These are phyloP conservation scores for Ophiothrix spiculata DNA, from an alignment of 35 echinoderm and acorn worm genomes.

Conservation along the genomic window DNA sequence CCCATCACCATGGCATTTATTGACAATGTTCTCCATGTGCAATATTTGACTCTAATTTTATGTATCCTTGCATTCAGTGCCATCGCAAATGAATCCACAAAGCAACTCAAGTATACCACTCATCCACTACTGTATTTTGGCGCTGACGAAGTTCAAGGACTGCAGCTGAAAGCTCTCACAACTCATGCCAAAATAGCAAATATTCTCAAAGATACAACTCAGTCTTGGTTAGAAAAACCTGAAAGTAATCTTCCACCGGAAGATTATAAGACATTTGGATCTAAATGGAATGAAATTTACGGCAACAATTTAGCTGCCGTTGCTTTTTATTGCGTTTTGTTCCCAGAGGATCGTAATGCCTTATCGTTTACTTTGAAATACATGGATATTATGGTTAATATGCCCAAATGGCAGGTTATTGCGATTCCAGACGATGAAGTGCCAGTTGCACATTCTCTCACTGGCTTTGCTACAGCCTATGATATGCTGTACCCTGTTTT, in stretches of 20 bases:
- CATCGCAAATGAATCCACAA: neutral
- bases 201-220: slow-evolving; percentile 42
- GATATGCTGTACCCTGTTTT: slow-evolving; percentile 80
- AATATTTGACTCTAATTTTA: neutral
- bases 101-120: slow-evolving; percentile 55
- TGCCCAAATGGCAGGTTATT: slow-evolving; percentile 91
- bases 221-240: slow-evolving; percentile 56
- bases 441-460: slow-evolving; percentile 89
- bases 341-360: slow-evolving; percentile 70
- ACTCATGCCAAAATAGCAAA: slow-evolving; percentile 73
- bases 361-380: slow-evolving; percentile 56
- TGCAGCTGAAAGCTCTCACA: slow-evolving; percentile 62
- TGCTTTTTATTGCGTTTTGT: slow-evolving; percentile 82
- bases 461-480: slow-evolving; percentile 88
- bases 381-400: slow-evolving; percentile 83
- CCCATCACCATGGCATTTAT: slow-evolving; percentile 2
- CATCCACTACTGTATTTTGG: slow-evolving; percentile 88
- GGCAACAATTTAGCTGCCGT: slow-evolving; percentile 87
- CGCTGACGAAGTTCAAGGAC: slow-evolving; percentile 54
- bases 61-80: neutral
- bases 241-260: slow-evolving; percentile 64
- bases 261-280: slow-evolving; percentile 81
- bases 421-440: slow-evolving; percentile 78
- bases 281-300: slow-evolving; percentile 86
- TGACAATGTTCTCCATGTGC: neutral